Base-by-base conservation (phyloP, 2,888 invertebrate genomes). In the Microchrysa polita region DNA sequence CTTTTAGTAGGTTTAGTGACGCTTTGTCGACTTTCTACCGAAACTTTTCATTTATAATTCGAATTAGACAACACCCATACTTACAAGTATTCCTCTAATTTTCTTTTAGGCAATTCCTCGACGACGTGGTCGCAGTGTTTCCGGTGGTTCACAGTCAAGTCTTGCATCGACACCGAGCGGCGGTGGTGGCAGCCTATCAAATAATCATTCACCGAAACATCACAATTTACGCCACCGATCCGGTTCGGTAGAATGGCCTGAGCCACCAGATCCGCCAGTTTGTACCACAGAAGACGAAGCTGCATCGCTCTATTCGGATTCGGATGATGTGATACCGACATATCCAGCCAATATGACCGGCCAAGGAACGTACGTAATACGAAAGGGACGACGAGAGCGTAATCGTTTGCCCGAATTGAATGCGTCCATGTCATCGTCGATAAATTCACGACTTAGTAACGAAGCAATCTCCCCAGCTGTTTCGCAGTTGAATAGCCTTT, bases 311-410 rank as follows among this genome's bases (percentile, higher is more conserved):
- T 89, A 88, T 78, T 91, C 92, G 5, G 92, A 92, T 80, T 88
- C 78, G 71, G 80, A 79, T 57, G 80, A 79, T 27, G 65, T 73
- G 48, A 77, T 78, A 77, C 79, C 86, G 20, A 79, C 82, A 52
- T 76, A 77, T 73, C 79, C 78, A 5, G 80, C 83, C 40, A 88
- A 87, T 77, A 83, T 90, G 79, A 87, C 88, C 69, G 84, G 84
- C 27, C 83, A 89, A 76, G 93, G 93, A 40, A 94, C 94, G n/a
- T 94, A 94, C 81, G 90, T 94, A 52, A 92, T 94, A 75, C 87
- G 94, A 59, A 90, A 91, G 76, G 92, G 92, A 65, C 89, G 91
- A 80, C 88, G 87, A 78, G 91, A 90, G 78, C 86, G 92, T 63
- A 90, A 91, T 81, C 88, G 90, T 71, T 83, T 92, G 78, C 89